Conservation (phyloP, 2,113 vertebrate species). For the Tetrao urogallus region DNA sequence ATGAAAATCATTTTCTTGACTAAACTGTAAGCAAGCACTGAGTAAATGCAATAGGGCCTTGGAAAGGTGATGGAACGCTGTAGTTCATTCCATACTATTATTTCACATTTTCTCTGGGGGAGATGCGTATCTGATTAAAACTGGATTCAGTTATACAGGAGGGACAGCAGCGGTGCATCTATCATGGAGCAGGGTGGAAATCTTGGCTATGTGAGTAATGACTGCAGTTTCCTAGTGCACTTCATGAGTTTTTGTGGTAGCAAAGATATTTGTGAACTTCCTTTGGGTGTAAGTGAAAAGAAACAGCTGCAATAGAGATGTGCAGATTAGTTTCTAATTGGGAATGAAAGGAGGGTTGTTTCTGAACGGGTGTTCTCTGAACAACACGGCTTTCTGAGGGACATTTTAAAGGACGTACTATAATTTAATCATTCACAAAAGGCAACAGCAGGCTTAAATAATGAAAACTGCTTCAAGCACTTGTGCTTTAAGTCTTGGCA, state of each 20-base stretch:
- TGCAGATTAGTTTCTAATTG: background rate
- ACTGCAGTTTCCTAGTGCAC: background rate
- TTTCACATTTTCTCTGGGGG: conserved; percentile 17
- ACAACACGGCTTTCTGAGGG: conserved; percentile 6
- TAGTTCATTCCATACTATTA: background rate
- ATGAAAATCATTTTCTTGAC: background rate
- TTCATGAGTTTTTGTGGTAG: background rate
- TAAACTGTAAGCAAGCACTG: background rate
- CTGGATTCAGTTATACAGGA: background rate
- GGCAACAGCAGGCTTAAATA: background rate
- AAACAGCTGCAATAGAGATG: conserved; percentile 9
- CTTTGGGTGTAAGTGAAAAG: background rate
- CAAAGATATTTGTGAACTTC: conserved; percentile 31
- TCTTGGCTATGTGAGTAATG: background rate
- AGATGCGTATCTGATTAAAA: background rate
- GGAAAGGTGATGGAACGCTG: background rate
- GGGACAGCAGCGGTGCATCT: background rate
- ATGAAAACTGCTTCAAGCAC: background rate
- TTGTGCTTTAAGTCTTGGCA: background rate
- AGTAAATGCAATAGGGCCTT: background rate
- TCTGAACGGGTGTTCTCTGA: background rate
- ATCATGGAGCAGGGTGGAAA: background rate
- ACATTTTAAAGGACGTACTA: background rate
- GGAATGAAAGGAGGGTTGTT: background rate
- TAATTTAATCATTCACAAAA: background rate